Conservation (phyloP, 2,113 vertebrate species). For the Engraulis encrasicolus region DNA sequence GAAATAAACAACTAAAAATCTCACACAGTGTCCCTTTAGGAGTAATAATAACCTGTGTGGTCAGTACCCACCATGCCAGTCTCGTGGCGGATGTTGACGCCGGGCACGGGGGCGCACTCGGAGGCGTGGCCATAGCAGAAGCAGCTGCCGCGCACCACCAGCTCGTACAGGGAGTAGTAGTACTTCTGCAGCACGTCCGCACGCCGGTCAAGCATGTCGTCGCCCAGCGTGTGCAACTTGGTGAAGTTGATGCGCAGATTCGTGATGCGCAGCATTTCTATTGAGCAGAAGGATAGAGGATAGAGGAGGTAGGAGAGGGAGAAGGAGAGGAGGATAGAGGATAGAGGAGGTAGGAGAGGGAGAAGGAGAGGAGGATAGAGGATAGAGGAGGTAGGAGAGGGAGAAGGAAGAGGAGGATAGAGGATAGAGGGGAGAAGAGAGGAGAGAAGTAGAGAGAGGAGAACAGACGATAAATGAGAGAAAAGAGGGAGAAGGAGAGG, state of each 20-base stretch:
- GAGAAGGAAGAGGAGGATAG: neutral
- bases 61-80: conserved; percentile 76
- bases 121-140: conserved; percentile 82
- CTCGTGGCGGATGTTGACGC: conserved; percentile 52
- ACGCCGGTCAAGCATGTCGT: conserved; percentile 75
- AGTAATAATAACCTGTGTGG: too few relatives aligned
- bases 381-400: neutral
- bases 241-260: conserved; percentile 81
- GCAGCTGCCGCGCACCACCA: conserved; percentile 79
- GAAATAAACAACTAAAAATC: too few relatives aligned
- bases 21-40: too few relatives aligned
- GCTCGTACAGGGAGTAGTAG: conserved; percentile 79
- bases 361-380: neutral
- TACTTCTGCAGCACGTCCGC: conserved; percentile 79
- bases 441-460: too few relatives aligned
- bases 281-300: neutral
- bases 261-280: conserved; percentile 79
- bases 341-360: neutral
- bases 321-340: neutral
- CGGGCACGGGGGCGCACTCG: conserved; percentile 74
- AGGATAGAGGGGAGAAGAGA: neutral
- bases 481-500: too few relatives aligned
- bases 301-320: neutral
- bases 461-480: too few relatives aligned
- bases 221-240: conserved; percentile 78